phyloP scores from a whole-genome alignment of 2,888 invertebrate species.

The Tortricodes alternella region DNA sequence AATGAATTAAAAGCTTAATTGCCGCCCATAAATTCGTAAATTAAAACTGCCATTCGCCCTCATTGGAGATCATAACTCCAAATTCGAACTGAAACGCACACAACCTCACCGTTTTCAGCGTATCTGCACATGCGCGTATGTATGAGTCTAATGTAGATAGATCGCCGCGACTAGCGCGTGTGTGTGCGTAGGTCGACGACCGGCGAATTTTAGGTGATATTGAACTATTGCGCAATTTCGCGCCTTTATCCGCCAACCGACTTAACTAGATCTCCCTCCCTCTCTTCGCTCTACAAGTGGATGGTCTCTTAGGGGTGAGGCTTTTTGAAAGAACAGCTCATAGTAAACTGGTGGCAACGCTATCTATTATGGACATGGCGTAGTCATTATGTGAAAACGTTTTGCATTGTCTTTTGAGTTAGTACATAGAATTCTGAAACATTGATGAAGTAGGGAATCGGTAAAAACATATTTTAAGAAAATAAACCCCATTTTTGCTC shows the following conservation, averaged over 20 bases:
- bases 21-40: slow-evolving; percentile 24
- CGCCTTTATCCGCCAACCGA: slow-evolving; percentile 24
- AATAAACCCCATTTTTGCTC: too few species aligned
- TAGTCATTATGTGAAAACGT: slow-evolving; percentile 25
- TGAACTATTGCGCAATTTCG: slow-evolving; percentile 54
- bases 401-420: slow-evolving; percentile 23
- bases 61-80: slow-evolving; percentile 34
- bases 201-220: slow-evolving; percentile 54
- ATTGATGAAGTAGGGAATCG: background rate
- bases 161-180: slow-evolving; percentile 38
- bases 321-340: slow-evolving; percentile 7
- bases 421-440: slow-evolving; percentile 1
- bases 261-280: slow-evolving; percentile 19
- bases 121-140: slow-evolving; percentile 30
- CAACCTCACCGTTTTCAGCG: slow-evolving; percentile 35
- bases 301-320: background rate
- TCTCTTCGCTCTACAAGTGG: slow-evolving; percentile 1
- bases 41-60: slow-evolving; percentile 31
- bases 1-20: slow-evolving; percentile 17
- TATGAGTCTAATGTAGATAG: slow-evolving; percentile 39
- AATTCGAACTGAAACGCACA: slow-evolving; percentile 34
- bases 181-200: slow-evolving; percentile 48
- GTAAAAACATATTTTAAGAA: background rate
- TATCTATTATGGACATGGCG: slow-evolving; percentile 25
- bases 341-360: slow-evolving; percentile 8